Percentiles rank a stretch among this genome's conserved stretches.
phyloP scores from a whole-genome alignment of 2,113 vertebrate species.

The Pachycephala philippinensis region DNA sequence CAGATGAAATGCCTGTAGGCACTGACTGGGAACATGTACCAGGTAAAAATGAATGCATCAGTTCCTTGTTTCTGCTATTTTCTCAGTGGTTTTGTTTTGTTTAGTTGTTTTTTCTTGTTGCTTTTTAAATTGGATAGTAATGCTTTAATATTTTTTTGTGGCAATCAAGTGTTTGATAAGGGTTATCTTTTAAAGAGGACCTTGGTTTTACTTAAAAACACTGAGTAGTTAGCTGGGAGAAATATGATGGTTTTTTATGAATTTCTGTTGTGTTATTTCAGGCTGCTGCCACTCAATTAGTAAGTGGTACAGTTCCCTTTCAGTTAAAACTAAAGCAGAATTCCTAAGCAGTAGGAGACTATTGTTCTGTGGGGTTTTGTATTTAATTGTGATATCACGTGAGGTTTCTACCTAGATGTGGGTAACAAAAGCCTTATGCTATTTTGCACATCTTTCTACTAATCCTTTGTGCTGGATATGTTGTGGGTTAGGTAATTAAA shows the following conservation, averaged over 20 bases:
- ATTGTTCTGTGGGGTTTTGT: not conserved
- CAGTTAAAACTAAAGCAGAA: not conserved
- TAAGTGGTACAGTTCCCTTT: not conserved
- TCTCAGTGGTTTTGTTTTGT: not conserved
- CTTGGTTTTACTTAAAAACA: not conserved
- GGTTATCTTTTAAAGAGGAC: not conserved
- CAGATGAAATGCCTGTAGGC: constrained; percentile 95
- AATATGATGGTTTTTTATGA: accelerated
- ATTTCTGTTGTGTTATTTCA: not conserved
- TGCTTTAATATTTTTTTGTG: not conserved
- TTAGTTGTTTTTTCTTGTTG: not conserved
- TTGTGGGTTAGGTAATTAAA: not conserved
- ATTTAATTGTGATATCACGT: not conserved
- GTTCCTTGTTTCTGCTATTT: not conserved
- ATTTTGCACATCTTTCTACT: not conserved
- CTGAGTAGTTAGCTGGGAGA: not conserved
- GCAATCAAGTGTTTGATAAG: not conserved
- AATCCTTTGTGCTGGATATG: not conserved
- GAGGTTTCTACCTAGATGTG: not conserved
- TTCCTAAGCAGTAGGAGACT: not conserved
- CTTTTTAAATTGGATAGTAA: not conserved
- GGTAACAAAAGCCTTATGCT: not conserved
- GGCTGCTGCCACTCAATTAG: not conserved
- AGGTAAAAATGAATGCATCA: constrained; percentile 69
- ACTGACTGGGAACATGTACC: constrained; percentile 93